Evolutionary conservation across 2,888 invertebrate genomes (phyloP), one percentile per base, ranked within the genome.

Genomic region (Latrodectus hesperus): DNA sequence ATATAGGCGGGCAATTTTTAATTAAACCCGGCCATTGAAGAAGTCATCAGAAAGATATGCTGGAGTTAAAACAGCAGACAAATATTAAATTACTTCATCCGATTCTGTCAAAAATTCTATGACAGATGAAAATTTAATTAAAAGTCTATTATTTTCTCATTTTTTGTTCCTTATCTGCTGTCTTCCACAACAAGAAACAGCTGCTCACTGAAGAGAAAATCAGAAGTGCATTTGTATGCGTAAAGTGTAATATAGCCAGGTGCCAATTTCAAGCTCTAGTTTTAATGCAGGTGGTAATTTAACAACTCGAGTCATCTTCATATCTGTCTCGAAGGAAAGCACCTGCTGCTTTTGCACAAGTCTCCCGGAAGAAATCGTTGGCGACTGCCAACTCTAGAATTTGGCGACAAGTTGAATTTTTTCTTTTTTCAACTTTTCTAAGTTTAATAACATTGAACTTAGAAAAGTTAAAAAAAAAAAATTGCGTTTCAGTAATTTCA

Each of bases 221-320:
- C 12, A 12, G 12, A 14, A 64, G 52, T 49, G 51, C 74, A 85
- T 85, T 85, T 75, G 79, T 85, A 85, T 85, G 79, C 85, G 51
- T 16, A n/a, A 16, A 22, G 74, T 75, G 79, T 74, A 52, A 16
- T 55, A 6, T 64, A 11, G 49, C 85, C 85, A 85, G 85, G 51
- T 85, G 85, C 53, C 85, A 51, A 16, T 75, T 74, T 65, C 67
- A 26, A 84, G 84, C 78, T 78, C 73, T 22, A 79, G 79, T 79
- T 79, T 85, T 67, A 60, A 55, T 75, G 85, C 85, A 85, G 85
- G 85, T 85, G 85, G 64, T 79, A 73, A 60, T 68, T 67, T 67
- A 72, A 49, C 77, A 78, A 70, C 65, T 84, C 73, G 51, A 75
- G 53, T 55, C 75, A 22, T 75, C 60, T 60, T 60, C 60, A 60